Base-by-base conservation (phyloP, 2,888 invertebrate genomes). In the Minunthozetes semirufus region DNA sequence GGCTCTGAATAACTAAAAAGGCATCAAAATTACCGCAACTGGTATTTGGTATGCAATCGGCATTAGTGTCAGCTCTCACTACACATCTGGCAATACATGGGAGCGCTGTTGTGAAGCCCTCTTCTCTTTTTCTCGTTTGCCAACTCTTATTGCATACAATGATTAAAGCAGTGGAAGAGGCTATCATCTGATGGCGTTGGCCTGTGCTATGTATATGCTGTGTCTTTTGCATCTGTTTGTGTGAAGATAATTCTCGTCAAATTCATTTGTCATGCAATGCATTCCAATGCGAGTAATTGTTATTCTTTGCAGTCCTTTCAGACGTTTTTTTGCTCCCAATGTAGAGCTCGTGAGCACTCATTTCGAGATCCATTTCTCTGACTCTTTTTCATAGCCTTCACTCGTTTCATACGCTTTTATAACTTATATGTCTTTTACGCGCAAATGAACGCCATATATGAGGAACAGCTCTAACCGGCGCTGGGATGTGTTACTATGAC, bases 21-120 rank as follows among this genome's bases (percentile, higher is more conserved):
- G 46, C 46, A 42, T 46, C 29, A 66, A 25, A 33, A 66, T 66
- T 46, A 42, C 46, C 70, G 70, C 53, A 70, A 75, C 25, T 59
- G 27, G 27, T 27, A 42, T 74, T 72, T 42, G 59, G 75, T 46
- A 72, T 74, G 68, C 76, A 76, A 76, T 71, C 66, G 72, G 73
- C 63, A 72, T 72, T 77, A 48, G 76, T 76, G 22, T 75, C 76
- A 9, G 75, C 56, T 71, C 72, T 73, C 76, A 66, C 75, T 76
- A 63, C 66, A 22, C 72, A 72, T 76, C 63, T 76, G 70, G 59
- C 38, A 29, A 15, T 56, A 42, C 46, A 76, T 25, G 25, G 33
- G 13, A 48, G 38, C 68, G 15, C 27, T 76, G 73, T 25, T 66
- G 72, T 15, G 33, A 68, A 42, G 70, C 63, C 66, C 53, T 50